Percentiles rank a stretch among this genome's conserved stretches.
phyloP scores from a whole-genome alignment of 2,888 invertebrate genomes.

The Andrena dorsata region DNA sequence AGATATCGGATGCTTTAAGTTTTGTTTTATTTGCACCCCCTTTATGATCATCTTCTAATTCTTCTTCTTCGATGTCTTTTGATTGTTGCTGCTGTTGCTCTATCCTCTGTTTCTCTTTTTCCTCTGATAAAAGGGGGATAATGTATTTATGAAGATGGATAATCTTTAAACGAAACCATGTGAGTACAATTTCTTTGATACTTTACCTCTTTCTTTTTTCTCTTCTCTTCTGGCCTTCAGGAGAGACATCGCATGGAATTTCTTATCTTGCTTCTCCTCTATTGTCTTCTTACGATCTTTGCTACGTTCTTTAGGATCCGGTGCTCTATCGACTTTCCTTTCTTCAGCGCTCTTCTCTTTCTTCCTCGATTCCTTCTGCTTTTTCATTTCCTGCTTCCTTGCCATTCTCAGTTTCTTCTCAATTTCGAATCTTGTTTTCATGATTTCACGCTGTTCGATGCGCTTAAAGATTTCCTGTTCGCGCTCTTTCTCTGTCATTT shows the following conservation, averaged over 20 bases:
- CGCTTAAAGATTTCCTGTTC: conserved; percentile 99
- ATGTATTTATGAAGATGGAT: conserved; percentile 2
- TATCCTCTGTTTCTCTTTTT: conserved; percentile 85
- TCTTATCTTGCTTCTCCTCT: conserved; percentile 94
- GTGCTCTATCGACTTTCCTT: conserved; percentile 86
- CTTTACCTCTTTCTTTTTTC: conserved; percentile 90
- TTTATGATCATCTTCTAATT: conserved; percentile 83
- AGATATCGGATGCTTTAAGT: conserved; percentile 97
- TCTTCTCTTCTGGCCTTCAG: conserved; percentile 96
- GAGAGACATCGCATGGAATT: conserved; percentile 97
- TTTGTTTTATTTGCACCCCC: conserved; percentile 86
- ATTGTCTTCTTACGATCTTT: conserved; percentile 96
- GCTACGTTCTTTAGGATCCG: conserved; percentile 91
- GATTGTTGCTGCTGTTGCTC: conserved; percentile 84
- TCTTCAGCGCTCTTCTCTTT: conserved; percentile 85
- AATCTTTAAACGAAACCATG: background rate
- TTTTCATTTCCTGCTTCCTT: conserved; percentile 90
- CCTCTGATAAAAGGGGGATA: conserved; percentile 78
- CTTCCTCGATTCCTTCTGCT: conserved; percentile 85
- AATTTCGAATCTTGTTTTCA: conserved; percentile 98
- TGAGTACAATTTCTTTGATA: conserved; percentile 4
- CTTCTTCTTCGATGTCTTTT: conserved; percentile 84
- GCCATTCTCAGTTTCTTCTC: conserved; percentile 96
- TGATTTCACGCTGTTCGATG: conserved; percentile 96
- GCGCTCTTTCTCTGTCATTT: conserved; percentile 98